Conservation (phyloP, 2,797 vertebrate species). For the Chlorospingus semifuscus region DNA sequence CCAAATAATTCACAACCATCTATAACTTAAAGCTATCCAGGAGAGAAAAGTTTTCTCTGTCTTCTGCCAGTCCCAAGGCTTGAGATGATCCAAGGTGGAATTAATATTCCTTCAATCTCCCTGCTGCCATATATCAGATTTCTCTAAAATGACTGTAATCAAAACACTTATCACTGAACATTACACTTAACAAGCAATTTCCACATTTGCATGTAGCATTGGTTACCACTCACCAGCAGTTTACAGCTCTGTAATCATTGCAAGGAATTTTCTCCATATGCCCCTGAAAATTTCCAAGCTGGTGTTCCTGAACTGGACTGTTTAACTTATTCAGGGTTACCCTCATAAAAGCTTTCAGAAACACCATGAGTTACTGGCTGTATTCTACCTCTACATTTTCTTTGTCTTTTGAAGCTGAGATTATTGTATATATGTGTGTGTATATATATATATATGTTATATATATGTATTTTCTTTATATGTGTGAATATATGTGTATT, state of each 20-base stretch:
- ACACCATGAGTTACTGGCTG: background rate
- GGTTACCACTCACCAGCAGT: background rate
- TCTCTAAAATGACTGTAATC: background rate
- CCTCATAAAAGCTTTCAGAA: background rate
- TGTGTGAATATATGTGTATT: background rate
- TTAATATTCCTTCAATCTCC: background rate
- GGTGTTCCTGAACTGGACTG: background rate
- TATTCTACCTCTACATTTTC: background rate
- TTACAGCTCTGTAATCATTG: background rate
- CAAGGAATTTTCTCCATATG: background rate
- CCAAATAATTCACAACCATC: background rate
- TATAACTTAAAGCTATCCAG: background rate
- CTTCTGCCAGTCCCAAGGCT: background rate
- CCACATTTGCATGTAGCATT: background rate
- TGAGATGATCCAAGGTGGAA: background rate
- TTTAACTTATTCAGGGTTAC: background rate
- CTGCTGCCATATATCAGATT: background rate
- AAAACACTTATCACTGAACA: background rate
- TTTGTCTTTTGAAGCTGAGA: background rate
- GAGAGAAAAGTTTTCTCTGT: background rate
- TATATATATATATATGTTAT: background rate
- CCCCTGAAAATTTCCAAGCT: background rate
- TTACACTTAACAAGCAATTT: background rate
- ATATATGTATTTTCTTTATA: background rate
- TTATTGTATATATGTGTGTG: background rate